Evolutionary conservation across 2,888 invertebrate species (phyloP).

Genomic region (Erpobdella octoculata): DNA sequence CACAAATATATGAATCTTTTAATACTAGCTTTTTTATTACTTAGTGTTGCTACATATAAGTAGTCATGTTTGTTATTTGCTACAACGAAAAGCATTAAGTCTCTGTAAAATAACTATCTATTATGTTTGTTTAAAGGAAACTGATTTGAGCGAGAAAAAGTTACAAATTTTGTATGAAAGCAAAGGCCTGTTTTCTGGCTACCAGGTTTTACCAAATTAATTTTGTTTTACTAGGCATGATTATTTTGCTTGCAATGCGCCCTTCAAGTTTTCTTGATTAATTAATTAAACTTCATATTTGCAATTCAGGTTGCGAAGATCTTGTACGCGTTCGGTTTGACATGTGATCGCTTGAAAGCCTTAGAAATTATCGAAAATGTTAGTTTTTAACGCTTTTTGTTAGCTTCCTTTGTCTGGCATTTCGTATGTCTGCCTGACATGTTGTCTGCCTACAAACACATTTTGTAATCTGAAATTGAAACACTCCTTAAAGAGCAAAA

Average conservation of each 20-base stretch:
- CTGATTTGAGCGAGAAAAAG: slow-evolving; percentile 45
- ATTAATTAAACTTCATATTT: no score
- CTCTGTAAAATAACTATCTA: no score
- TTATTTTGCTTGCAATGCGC: not conserved
- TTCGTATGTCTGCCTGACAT: no score
- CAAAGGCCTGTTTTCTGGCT: slow-evolving; percentile 46
- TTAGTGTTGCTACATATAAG: no score
- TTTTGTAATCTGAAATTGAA: no score
- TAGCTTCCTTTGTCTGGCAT: no score
- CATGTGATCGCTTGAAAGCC: slow-evolving; percentile 48
- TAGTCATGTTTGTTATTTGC: no score
- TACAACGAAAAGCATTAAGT: no score
- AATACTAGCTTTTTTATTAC: no score
- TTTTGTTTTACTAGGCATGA: not conserved
- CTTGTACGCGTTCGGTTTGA: slow-evolving; percentile 45
- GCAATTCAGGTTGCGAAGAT: slow-evolving; percentile 45
- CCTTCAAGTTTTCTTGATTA: not conserved
- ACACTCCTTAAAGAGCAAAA: no score
- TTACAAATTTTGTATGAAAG: slow-evolving; percentile 47
- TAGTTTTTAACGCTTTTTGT: slow-evolving; percentile 11
- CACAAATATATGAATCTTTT: no score
- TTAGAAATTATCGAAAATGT: slow-evolving; percentile 49
- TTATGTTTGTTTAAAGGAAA: slow-evolving; percentile 42
- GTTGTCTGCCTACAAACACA: no score
- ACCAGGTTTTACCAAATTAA: slow-evolving; percentile 41